A percentile compares a stretch with the other conserved stretches of the same genome.
These are phyloP conservation scores for Columba livia DNA, from an alignment of 2,113 vertebrate genomes.

Conservation along the genomic window DNA sequence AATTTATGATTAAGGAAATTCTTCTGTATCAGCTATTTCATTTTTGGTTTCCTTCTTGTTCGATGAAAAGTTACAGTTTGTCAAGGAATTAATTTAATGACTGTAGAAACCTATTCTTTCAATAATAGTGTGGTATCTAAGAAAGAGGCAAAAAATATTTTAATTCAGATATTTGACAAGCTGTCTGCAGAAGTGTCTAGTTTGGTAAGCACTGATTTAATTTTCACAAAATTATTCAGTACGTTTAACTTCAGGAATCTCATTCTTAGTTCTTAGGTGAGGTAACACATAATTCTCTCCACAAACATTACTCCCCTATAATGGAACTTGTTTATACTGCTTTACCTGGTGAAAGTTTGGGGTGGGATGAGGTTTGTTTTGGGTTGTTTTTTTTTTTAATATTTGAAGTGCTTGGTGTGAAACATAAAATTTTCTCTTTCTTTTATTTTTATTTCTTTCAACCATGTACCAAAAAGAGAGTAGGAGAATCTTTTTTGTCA, in stretches of 20 bases:
- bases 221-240: not conserved
- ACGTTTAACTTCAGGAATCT: not conserved
- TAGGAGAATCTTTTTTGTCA: not conserved
- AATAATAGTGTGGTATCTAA: not conserved
- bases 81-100: not conserved
- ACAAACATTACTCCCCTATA: not conserved
- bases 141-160: not conserved
- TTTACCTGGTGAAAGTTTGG: not conserved
- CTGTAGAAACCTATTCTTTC: not conserved
- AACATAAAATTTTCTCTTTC: not conserved
- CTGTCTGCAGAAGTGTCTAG: not conserved
- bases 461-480: not conserved
- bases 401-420: not conserved
- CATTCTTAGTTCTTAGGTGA: not conserved
- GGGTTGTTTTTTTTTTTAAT: not conserved
- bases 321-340: not conserved
- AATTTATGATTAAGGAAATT: not conserved
- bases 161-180: not conserved
- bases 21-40: not conserved
- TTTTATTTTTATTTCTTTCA: not conserved
- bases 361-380: fast-evolving
- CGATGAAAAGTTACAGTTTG: not conserved
- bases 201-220: not conserved
- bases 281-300: not conserved
- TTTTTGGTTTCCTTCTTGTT: not conserved